These are phyloP conservation scores for Volucella inanis DNA, from an alignment of 2,888 invertebrate genomes.

Conservation along the genomic window DNA sequence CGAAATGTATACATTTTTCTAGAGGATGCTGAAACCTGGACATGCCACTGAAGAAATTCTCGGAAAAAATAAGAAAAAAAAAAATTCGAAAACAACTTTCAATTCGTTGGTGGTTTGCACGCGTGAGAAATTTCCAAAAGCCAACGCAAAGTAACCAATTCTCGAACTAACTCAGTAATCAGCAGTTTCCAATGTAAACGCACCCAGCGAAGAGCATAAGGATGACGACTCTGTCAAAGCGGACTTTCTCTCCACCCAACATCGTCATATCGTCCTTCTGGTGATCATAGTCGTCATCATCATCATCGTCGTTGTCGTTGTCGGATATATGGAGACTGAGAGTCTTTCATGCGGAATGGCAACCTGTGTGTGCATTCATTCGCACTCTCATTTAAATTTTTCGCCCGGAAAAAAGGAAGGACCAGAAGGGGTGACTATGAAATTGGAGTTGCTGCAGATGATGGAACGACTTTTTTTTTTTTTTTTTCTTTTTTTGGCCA, in stretches of 20 bases:
- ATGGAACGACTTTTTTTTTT: conserved; percentile 30
- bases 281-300: no score
- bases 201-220: not conserved
- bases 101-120: conserved; percentile 31
- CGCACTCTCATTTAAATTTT: conserved; percentile 45
- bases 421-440: conserved; percentile 18
- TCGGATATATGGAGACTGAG: conserved; percentile 11
- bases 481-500: conserved; percentile 29
- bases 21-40: not conserved
- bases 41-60: conserved; percentile 1
- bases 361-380: conserved; percentile 58
- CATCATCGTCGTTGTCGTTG: not conserved
- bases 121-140: conserved; percentile 43
- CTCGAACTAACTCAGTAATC: conserved; percentile 40
- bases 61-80: conserved; percentile 13
- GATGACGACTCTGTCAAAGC: conserved; percentile 1
- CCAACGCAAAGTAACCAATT: conserved; percentile 36
- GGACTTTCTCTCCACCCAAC: conserved; percentile 1
- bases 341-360: conserved; percentile 55
- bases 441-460: conserved; percentile 7
- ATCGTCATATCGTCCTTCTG: no score
- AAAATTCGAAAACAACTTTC: not conserved
- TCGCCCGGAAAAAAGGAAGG: conserved; percentile 4
- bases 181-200: conserved; percentile 7
- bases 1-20: conserved; percentile 14